Evolutionary conservation across 2,797 vertebrate species (phyloP).

Genomic region (Sciaenops ocellatus): DNA sequence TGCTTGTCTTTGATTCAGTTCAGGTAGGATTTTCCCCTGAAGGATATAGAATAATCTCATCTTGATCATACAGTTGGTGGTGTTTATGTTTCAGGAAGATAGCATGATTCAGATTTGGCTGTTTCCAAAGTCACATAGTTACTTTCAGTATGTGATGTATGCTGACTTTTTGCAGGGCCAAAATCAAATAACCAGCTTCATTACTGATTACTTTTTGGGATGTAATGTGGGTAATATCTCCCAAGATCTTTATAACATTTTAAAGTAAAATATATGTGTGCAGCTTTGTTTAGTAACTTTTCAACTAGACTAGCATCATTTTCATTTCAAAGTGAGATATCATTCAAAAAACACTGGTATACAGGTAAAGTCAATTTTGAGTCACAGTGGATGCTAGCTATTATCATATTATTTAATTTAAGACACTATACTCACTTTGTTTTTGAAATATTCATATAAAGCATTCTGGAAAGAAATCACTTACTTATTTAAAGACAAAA

Average conservation of each 20-base stretch:
- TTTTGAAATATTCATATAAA: background rate
- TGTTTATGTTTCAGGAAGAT: background rate
- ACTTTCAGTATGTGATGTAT: conserved; percentile 2
- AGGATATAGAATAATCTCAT: conserved; percentile 18
- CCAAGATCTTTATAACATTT: background rate
- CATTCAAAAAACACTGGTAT: background rate
- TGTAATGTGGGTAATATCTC: background rate
- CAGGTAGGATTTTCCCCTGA: background rate
- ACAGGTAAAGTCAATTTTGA: background rate
- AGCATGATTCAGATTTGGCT: conserved; percentile 7
- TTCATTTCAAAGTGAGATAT: background rate
- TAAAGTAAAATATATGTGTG: background rate
- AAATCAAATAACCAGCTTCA: background rate
- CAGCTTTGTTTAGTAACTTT: background rate
- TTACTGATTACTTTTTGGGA: background rate
- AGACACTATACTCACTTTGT: background rate
- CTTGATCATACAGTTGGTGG: conserved; percentile 6
- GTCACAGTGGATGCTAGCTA: background rate
- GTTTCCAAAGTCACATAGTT: background rate
- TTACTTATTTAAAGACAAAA: background rate
- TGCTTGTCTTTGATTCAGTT: conserved; percentile 9
- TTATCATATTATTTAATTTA: background rate
- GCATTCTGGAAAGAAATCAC: conserved; percentile 6
- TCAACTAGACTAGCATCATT: background rate
- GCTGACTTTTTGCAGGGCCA: conserved; percentile 3